phyloP scores from a whole-genome alignment of 2,888 invertebrate species.

The Schrankia costaestrigalis region DNA sequence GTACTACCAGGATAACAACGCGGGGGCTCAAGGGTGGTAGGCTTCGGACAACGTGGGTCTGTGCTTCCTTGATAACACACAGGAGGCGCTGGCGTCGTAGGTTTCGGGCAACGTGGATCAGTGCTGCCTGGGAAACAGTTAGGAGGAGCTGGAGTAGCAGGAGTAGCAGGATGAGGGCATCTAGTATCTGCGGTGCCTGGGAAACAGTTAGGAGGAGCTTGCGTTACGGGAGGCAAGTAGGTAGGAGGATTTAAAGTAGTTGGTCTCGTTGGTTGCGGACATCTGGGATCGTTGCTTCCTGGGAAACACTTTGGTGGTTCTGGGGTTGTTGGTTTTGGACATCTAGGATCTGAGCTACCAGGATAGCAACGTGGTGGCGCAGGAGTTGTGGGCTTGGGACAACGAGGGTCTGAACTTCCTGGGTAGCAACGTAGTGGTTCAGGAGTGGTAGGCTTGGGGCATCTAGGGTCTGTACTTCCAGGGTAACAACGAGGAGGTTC shows the following conservation, averaged over 20 bases:
- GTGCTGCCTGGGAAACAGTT: constrained; percentile 34
- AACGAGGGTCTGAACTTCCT: constrained; percentile 40
- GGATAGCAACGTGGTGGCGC: constrained; percentile 42
- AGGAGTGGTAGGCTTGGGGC: constrained; percentile 37
- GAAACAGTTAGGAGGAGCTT: constrained; percentile 27
- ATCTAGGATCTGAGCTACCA: constrained; percentile 40
- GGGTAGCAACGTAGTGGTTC: constrained; percentile 41
- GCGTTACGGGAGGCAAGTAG: constrained; percentile 46
- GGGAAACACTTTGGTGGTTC: constrained; percentile 42
- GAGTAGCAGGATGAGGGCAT: constrained; percentile 25
- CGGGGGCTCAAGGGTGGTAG: constrained; percentile 22
- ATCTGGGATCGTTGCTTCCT: constrained; percentile 54
- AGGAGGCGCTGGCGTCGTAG: not conserved
- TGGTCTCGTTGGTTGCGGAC: constrained; percentile 38
- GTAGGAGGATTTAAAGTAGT: constrained; percentile 34
- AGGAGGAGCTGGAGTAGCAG: constrained; percentile 25
- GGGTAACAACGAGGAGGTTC: constrained; percentile 38
- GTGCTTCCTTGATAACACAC: constrained; percentile 17
- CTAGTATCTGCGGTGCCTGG: constrained; percentile 12
- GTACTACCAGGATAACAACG: constrained; percentile 38
- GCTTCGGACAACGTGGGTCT: constrained; percentile 28
- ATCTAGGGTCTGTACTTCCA: constrained; percentile 40
- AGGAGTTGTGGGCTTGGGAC: constrained; percentile 39
- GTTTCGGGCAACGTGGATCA: constrained; percentile 5
- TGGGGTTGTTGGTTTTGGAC: constrained; percentile 41